phyloP scores from a whole-genome alignment of 2,888 invertebrate genomes.

The Pimpla rufipes region DNA sequence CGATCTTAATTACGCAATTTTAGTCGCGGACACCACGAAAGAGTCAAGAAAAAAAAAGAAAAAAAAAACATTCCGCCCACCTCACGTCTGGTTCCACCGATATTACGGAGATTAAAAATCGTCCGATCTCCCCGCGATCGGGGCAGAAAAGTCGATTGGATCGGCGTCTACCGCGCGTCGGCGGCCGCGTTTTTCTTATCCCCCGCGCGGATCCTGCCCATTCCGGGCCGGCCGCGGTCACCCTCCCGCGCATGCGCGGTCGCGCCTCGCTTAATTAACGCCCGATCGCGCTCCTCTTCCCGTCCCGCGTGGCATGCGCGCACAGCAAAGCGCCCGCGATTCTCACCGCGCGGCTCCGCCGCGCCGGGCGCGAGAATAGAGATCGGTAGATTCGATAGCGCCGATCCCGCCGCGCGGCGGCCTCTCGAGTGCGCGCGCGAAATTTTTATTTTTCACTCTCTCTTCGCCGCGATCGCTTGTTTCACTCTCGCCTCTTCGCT shows the following conservation, averaged over 20 bases:
- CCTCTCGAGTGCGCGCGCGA: conserved; percentile 66
- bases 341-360: conserved; percentile 69
- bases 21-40: no score
- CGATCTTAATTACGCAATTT: no score
- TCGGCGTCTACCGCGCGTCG: conserved; percentile 59
- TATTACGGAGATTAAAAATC: conserved; percentile 53
- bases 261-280: conserved; percentile 81
- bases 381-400: conserved; percentile 82
- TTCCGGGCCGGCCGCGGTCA: conserved; percentile 37
- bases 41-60: no score
- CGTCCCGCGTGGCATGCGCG: conserved; percentile 66
- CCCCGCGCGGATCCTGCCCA: conserved; percentile 24
- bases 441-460: conserved; percentile 30
- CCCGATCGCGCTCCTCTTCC: conserved; percentile 68
- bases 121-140: conserved; percentile 53
- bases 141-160: conserved; percentile 71
- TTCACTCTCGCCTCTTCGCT: conserved; percentile 29
- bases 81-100: neutral
- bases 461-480: conserved; percentile 45
- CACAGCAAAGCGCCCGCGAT: conserved; percentile 74
- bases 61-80: neutral
- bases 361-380: conserved; percentile 67
- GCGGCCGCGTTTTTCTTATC: neutral
- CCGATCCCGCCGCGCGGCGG: conserved; percentile 72
- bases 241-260: conserved; percentile 52